Conservation (phyloP, 2,888 invertebrate genomes). For the Halocaridina rubra region DNA sequence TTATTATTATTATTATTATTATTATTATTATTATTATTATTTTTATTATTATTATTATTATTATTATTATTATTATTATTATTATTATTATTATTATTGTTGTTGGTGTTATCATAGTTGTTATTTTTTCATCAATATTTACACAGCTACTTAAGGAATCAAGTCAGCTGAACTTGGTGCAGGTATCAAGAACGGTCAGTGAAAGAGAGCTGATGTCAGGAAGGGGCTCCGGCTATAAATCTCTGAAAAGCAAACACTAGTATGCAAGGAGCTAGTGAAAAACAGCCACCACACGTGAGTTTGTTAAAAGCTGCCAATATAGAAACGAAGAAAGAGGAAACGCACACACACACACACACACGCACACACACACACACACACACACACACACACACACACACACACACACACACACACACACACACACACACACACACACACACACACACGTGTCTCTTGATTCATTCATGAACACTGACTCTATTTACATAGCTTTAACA, state of each 20-base stretch:
- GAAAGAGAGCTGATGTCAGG: too few species aligned
- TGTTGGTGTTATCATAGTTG: too few species aligned
- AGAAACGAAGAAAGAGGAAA: background rate
- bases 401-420: background rate
- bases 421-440: too few species aligned
- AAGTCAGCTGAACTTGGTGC: background rate
- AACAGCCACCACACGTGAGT: too few species aligned
- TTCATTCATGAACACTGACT: too few species aligned
- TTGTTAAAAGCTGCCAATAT: too few species aligned
- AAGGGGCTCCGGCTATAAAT: too few species aligned
- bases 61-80: background rate
- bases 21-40: background rate
- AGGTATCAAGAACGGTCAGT: background rate
- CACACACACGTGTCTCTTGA: too few species aligned
- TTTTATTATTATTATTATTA: background rate
- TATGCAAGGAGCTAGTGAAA: too few species aligned
- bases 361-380: background rate
- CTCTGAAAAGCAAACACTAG: too few species aligned
- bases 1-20: background rate
- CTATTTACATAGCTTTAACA: too few species aligned
- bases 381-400: background rate
- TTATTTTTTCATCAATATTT: background rate
- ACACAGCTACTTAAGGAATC: background rate
- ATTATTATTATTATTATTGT: too few species aligned
- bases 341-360: background rate